These are phyloP conservation scores for Habropoda laboriosa DNA, from an alignment of 1,140 invertebrate species.

Conservation along the genomic window DNA sequence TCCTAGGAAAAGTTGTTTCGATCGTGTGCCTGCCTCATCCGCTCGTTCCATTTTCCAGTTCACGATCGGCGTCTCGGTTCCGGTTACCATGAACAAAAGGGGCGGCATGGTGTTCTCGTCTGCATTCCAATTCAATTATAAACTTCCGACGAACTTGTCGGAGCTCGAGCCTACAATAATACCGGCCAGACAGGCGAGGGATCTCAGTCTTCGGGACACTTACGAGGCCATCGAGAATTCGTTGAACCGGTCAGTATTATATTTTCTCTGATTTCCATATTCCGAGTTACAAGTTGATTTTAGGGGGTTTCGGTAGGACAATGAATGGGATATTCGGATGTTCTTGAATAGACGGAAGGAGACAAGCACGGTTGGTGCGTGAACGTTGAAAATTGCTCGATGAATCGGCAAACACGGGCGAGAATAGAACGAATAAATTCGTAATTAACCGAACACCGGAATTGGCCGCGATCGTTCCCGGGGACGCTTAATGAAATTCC, in stretches of 20 bases:
- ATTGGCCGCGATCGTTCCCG: not conserved
- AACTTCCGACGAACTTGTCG: slow-evolving; percentile 76
- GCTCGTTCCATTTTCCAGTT: slow-evolving; percentile 67
- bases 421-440: slow-evolving; percentile 40
- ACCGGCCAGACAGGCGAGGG: slow-evolving; percentile 67
- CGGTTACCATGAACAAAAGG: slow-evolving; percentile 72
- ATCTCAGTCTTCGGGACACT: slow-evolving; percentile 73
- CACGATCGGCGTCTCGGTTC: slow-evolving; percentile 74
- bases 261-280: not conserved
- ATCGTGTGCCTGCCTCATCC: not conserved
- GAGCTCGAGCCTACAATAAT: slow-evolving; percentile 74
- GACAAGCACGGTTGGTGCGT: slow-evolving; percentile 45
- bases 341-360: no score
- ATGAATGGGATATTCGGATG: no score
- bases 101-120: slow-evolving; percentile 72
- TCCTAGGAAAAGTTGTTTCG: not conserved
- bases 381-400: slow-evolving; percentile 36
- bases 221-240: slow-evolving; percentile 74
- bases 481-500: slow-evolving; percentile 43
- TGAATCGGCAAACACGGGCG: slow-evolving; percentile 53
- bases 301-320: no score
- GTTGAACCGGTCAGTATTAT: slow-evolving; percentile 74
- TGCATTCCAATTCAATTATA: slow-evolving; percentile 79
- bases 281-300: no score
- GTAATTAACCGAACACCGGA: slow-evolving; percentile 50